Percentiles rank a stretch among this genome's conserved stretches.
Evolutionary conservation across 2,888 invertebrate species (phyloP).

Genomic region (Tholera decimalis): DNA sequence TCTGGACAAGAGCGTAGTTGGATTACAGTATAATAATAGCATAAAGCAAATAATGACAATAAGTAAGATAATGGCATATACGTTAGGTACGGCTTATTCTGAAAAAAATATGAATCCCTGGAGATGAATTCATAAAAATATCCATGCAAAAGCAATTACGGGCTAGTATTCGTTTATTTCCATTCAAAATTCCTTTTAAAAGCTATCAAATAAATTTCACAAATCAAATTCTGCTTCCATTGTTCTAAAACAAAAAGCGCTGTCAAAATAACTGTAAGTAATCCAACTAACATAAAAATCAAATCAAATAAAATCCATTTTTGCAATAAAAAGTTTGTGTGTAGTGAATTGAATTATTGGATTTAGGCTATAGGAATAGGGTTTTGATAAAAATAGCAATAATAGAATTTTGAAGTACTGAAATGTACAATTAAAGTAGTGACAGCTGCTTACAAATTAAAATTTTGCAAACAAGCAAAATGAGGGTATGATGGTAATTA

Average conservation of each 20-base stretch:
- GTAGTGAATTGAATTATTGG: slow-evolving; percentile 6
- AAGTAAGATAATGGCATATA: too few species aligned
- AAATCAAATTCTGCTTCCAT: not conserved
- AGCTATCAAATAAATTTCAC: not conserved
- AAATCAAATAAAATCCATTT: slow-evolving; percentile 25
- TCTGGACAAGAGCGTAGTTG: too few species aligned
- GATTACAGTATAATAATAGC: too few species aligned
- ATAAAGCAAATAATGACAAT: too few species aligned
- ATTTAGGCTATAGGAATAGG: slow-evolving; percentile 11
- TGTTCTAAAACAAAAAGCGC: not conserved
- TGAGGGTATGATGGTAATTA: not conserved
- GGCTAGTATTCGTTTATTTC: too few species aligned
- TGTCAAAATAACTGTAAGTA: not conserved
- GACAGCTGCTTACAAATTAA: not conserved
- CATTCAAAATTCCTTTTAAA: not conserved
- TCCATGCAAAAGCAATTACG: too few species aligned
- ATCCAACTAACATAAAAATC: slow-evolving; percentile 20
- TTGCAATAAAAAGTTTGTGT: slow-evolving; percentile 17
- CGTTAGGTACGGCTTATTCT: too few species aligned
- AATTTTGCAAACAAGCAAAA: not conserved
- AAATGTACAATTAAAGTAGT: not conserved
- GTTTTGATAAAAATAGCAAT: slow-evolving; percentile 10
- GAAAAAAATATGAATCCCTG: too few species aligned
- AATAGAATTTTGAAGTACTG: slow-evolving; percentile 7
- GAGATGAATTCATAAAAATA: too few species aligned